Percentiles rank a stretch among this genome's conserved stretches.
Conservation (phyloP, 1,140 invertebrate genomes). For the Eueides isabella region DNA sequence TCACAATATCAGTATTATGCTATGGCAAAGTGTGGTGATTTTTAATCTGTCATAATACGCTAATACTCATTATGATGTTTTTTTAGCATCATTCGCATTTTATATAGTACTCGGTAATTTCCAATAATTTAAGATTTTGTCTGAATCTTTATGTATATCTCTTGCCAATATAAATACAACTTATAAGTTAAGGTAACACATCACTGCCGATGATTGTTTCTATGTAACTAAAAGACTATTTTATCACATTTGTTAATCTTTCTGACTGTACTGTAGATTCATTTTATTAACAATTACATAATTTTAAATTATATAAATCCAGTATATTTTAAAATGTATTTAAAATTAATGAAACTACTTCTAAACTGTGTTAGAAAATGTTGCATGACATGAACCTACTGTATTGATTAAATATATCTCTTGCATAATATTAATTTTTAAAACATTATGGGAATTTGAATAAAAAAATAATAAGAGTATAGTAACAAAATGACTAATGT, state of each 20-base stretch:
- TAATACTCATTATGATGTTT: slow-evolving; percentile 11
- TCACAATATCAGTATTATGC: slow-evolving; percentile 36
- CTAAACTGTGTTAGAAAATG: not conserved
- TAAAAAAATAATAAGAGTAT: not conserved
- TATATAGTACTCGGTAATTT: slow-evolving; percentile 13
- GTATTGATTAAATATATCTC: not conserved
- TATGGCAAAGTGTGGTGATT: slow-evolving; percentile 6
- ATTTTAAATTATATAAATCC: not conserved
- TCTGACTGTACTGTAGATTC: not conserved
- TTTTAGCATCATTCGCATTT: slow-evolving; percentile 1
- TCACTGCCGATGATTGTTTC: slow-evolving; percentile 64
- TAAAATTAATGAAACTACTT: not conserved
- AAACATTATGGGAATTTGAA: too few species aligned
- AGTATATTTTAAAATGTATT: not conserved
- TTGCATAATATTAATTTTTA: not conserved
- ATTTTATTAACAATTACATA: not conserved
- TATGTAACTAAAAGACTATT: slow-evolving; percentile 52
- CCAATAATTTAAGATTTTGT: slow-evolving; percentile 13
- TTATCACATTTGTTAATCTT: slow-evolving; percentile 19
- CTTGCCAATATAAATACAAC: slow-evolving; percentile 57
- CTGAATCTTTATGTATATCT: slow-evolving; percentile 35
- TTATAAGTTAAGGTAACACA: slow-evolving; percentile 51
- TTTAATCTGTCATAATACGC: slow-evolving; percentile 8
- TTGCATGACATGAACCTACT: not conserved
- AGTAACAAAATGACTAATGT: not conserved